Evolutionary conservation across 2,113 vertebrate species (phyloP).

Genomic region (Struthidea cinerea): DNA sequence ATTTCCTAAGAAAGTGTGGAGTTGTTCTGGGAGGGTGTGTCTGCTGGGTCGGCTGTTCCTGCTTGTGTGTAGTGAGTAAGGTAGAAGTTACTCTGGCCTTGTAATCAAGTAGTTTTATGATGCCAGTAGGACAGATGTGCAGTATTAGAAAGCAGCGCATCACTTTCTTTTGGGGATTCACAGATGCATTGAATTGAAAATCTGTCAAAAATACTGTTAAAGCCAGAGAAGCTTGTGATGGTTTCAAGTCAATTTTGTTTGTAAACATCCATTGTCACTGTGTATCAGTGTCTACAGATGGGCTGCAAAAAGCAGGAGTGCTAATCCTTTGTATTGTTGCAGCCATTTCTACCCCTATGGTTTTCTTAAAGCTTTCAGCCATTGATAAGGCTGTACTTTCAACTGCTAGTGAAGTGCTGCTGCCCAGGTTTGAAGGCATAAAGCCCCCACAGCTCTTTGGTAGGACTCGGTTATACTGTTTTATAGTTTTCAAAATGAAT

Average conservation of each 20-base stretch:
- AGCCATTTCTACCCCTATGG: background rate
- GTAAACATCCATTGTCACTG: background rate
- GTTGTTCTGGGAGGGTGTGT: background rate
- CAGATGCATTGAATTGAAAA: background rate
- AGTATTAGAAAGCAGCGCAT: background rate
- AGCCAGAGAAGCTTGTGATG: background rate
- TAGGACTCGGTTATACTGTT: background rate
- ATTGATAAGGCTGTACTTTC: background rate
- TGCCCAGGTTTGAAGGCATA: background rate
- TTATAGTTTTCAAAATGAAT: background rate
- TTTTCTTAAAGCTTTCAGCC: background rate
- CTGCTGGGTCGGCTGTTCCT: background rate
- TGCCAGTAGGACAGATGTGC: background rate
- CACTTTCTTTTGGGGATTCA: background rate
- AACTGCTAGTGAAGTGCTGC: background rate
- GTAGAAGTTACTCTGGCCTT: background rate
- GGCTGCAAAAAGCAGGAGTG: background rate
- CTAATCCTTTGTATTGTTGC: background rate
- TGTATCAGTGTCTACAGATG: background rate
- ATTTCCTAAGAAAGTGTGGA: background rate
- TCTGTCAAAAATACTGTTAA: background rate
- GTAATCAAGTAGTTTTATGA: background rate
- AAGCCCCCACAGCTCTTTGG: background rate
- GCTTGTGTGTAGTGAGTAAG: background rate
- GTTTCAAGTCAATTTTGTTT: background rate